phyloP scores from a whole-genome alignment of 1,140 invertebrate species.

The Ericerus pela region DNA sequence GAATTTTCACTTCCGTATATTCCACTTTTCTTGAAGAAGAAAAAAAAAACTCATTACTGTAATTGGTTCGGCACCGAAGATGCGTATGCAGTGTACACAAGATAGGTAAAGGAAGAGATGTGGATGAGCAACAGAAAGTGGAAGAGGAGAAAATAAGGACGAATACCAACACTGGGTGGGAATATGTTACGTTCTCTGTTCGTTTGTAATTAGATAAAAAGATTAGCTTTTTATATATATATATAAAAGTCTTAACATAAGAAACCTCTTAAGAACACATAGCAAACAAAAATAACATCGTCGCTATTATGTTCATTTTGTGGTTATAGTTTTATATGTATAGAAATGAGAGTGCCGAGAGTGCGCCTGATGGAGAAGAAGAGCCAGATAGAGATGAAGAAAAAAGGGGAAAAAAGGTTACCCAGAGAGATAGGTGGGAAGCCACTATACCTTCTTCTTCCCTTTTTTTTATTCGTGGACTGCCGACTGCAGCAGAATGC shows the following conservation, averaged over 20 bases:
- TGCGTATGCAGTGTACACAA: background rate
- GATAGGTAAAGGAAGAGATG: background rate
- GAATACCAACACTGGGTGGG: constrained; percentile 1
- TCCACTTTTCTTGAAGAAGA: too few relatives aligned
- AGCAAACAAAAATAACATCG: constrained; percentile 3
- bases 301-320: constrained; percentile 6
- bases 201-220: background rate
- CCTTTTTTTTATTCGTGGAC: background rate
- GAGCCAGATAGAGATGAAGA: too few relatives aligned
- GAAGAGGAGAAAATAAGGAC: background rate
- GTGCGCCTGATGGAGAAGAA: background rate
- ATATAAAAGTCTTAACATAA: too few relatives aligned
- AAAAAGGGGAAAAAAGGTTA: too few relatives aligned
- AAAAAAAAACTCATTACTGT: too few relatives aligned
- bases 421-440: too few relatives aligned
- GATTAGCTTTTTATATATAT: background rate
- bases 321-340: background rate
- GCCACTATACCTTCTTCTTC: too few relatives aligned
- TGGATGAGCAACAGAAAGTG: too few relatives aligned
- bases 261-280: constrained; percentile 6
- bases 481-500: background rate
- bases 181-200: background rate
- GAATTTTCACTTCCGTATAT: too few relatives aligned
- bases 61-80: too few relatives aligned
- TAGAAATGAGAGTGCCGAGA: background rate